Conservation (phyloP, 2,113 vertebrate genomes). For the Zosterops pallidus region DNA sequence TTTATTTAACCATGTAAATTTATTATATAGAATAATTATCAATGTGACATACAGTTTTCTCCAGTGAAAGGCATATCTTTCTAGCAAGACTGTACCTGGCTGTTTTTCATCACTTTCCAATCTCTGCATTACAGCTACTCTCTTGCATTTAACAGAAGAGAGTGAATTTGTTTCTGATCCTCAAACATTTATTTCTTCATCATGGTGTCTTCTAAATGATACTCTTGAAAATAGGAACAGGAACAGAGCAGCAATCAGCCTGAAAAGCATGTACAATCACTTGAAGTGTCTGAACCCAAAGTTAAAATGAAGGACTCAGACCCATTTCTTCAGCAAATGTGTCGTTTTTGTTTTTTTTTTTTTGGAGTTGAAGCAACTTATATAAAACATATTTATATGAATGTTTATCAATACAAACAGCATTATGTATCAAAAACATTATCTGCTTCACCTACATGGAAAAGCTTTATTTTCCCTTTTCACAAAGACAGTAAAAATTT, state of each 20-base stretch:
- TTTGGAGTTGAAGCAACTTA: background rate
- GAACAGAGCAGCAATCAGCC: background rate
- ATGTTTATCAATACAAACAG: background rate
- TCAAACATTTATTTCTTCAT: background rate
- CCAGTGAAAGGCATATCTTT: background rate
- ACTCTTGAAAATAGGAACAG: background rate
- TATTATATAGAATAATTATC: background rate
- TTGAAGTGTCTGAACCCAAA: background rate
- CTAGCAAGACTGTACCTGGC: background rate
- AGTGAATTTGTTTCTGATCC: background rate
- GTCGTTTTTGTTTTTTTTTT: background rate
- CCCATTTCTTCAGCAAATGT: background rate
- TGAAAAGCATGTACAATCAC: background rate
- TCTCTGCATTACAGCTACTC: background rate
- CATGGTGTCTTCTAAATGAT: background rate
- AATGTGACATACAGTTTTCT: background rate
- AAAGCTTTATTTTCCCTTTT: background rate
- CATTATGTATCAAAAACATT: background rate
- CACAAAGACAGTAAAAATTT: background rate
- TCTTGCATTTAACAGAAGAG: background rate
- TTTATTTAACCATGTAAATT: background rate
- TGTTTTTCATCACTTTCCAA: background rate
- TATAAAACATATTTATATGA: background rate
- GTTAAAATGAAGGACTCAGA: background rate
- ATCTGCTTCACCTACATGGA: background rate